These are phyloP conservation scores for Chaetogeoica ovagalla DNA, from an alignment of 2,888 invertebrate genomes.

Conservation along the genomic window DNA sequence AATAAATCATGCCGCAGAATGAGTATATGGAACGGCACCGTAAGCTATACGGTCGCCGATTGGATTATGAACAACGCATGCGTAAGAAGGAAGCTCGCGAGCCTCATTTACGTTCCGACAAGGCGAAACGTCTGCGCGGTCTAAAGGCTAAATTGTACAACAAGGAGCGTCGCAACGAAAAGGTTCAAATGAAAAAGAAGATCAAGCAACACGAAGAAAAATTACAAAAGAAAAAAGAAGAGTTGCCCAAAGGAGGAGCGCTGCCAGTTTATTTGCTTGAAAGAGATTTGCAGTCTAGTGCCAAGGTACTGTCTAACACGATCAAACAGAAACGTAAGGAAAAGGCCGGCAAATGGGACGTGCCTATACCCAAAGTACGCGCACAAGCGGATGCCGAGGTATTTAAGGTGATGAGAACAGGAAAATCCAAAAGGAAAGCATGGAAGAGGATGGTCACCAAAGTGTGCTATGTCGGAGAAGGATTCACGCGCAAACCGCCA, in stretches of 20 bases:
- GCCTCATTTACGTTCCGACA: constrained; percentile 87
- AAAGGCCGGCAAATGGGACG: constrained; percentile 99
- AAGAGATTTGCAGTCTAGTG: constrained; percentile 89
- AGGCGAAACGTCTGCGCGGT: constrained; percentile 89
- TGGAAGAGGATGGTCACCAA: constrained; percentile 99
- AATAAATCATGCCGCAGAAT: constrained; percentile 89
- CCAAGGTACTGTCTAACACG: constrained; percentile 97
- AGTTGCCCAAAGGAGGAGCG: constrained; percentile 85
- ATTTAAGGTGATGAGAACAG: constrained; percentile 87
- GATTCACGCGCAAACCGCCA: constrained; percentile 97
- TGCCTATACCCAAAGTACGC: constrained; percentile 96
- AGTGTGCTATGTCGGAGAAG: constrained; percentile 96
- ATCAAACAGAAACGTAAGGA: constrained; percentile 99
- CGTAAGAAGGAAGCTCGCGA: constrained; percentile 93
- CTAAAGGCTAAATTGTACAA: constrained; percentile 97
- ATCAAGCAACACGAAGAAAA: constrained; percentile 97
- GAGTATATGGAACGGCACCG: constrained; percentile 98
- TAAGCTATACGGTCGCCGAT: constrained; percentile 91
- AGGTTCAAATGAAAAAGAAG: constrained; percentile 98
- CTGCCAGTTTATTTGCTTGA: constrained; percentile 96
- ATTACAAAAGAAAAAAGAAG: constrained; percentile 77
- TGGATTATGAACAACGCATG: constrained; percentile 97
- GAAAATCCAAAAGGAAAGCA: constrained; percentile 90
- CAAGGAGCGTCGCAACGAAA: constrained; percentile 94
- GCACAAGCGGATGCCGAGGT: constrained; percentile 97